Evolutionary conservation across 2,888 invertebrate genomes (phyloP).

Genomic region (Rhagonycha fulva): DNA sequence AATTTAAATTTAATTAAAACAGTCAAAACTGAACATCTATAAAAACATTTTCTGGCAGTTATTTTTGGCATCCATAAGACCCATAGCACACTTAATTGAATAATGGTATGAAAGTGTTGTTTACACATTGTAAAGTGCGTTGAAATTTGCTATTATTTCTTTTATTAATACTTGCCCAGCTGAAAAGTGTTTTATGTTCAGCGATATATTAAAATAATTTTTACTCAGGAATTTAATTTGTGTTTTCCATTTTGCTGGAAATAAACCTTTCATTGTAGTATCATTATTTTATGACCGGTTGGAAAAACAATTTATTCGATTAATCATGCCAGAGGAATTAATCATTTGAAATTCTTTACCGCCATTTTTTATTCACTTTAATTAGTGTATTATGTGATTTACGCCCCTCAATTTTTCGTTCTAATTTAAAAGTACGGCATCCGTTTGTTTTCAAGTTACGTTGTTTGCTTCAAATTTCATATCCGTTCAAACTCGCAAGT

Average conservation of each 20-base stretch:
- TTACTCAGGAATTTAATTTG: constrained; percentile 15
- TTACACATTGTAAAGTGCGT: constrained; percentile 32
- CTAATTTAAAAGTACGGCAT: constrained; percentile 5
- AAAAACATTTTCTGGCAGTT: constrained; percentile 32
- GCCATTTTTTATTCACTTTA: not conserved
- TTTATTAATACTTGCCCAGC: constrained; percentile 20
- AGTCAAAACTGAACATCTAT: constrained; percentile 10
- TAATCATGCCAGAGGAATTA: not conserved
- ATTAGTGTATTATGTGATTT: not conserved
- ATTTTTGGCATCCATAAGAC: constrained; percentile 37
- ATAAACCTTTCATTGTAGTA: constrained; percentile 9
- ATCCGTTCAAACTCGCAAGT: constrained; percentile 18
- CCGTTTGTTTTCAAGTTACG: constrained; percentile 1
- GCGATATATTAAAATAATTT: constrained; percentile 18
- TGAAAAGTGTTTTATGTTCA: constrained; percentile 13
- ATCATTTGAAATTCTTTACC: not conserved
- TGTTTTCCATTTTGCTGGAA: constrained; percentile 13
- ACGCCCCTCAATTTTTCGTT: constrained; percentile 18
- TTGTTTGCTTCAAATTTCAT: constrained; percentile 28
- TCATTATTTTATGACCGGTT: not conserved
- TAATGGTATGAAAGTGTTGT: constrained; percentile 34
- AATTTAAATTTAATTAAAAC: constrained; percentile 8
- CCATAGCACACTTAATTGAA: constrained; percentile 34
- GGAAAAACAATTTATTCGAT: not conserved
- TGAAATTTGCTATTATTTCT: constrained; percentile 33